These are phyloP conservation scores for Pseudorhombus dupliciocellatus DNA, from an alignment of 2,113 vertebrate genomes.

Conservation along the genomic window DNA sequence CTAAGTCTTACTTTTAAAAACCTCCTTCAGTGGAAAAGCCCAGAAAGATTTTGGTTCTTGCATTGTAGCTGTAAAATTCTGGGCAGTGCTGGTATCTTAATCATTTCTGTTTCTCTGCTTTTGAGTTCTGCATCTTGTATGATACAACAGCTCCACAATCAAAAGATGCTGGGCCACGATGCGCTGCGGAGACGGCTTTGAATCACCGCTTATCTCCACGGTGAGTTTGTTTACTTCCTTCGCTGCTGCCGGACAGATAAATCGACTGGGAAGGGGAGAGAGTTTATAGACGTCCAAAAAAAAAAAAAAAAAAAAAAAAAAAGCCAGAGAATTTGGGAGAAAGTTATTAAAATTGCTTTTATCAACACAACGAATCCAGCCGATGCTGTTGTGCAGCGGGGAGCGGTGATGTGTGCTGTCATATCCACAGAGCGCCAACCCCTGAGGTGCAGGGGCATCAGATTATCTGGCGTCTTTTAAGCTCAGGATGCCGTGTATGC, in stretches of 20 bases:
- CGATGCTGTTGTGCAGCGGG: slow-evolving; percentile 62
- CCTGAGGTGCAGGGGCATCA: slow-evolving; percentile 60
- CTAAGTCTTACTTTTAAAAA: background rate
- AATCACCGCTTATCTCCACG: slow-evolving; percentile 55
- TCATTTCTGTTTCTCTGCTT: slow-evolving; percentile 26
- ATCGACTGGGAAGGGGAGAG: slow-evolving; percentile 33
- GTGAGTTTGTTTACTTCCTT: slow-evolving; percentile 64
- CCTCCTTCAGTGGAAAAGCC: slow-evolving; percentile 5
- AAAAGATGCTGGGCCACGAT: slow-evolving; percentile 43
- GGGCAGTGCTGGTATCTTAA: slow-evolving; percentile 29
- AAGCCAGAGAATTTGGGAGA: slow-evolving; percentile 27
- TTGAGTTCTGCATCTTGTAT: slow-evolving; percentile 16
- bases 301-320: slow-evolving; percentile 13
- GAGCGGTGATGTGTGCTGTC: slow-evolving; percentile 66
- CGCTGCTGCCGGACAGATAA: slow-evolving; percentile 55
- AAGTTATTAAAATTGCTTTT: slow-evolving; percentile 72
- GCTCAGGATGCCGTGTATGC: slow-evolving; percentile 48
- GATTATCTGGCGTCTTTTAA: slow-evolving; percentile 67
- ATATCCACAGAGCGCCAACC: slow-evolving; percentile 52
- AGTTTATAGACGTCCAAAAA: slow-evolving; percentile 28
- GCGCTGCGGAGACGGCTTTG: slow-evolving; percentile 39
- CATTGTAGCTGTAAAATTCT: slow-evolving; percentile 22
- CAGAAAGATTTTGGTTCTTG: background rate
- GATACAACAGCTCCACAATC: slow-evolving; percentile 37
- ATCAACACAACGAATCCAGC: slow-evolving; percentile 79